Evolutionary conservation across 1,140 invertebrate genomes (phyloP).

Genomic region (Luehdorfia chinensis): DNA sequence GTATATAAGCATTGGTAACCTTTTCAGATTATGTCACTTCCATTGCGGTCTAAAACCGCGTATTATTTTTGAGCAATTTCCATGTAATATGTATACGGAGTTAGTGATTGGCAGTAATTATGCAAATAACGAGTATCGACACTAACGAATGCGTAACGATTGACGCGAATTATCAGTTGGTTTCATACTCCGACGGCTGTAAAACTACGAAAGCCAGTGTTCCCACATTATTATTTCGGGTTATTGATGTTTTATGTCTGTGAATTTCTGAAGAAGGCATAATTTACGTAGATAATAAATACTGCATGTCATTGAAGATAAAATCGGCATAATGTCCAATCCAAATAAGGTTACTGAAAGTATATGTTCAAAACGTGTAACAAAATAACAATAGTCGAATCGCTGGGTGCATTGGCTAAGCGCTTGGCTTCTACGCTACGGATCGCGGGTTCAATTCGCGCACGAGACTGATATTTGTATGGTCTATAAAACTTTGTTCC

Average conservation of each 20-base stretch:
- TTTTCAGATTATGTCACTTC: no score
- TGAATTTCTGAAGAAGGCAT: neutral
- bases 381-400: no score
- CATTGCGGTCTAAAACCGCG: neutral
- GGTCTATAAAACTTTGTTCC: no score
- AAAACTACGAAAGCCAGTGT: neutral
- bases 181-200: neutral
- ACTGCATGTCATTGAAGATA: neutral
- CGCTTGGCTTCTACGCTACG: no score
- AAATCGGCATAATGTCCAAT: neutral
- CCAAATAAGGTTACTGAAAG: no score
- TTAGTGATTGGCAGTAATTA: slow-evolving; percentile 61
- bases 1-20: no score
- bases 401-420: no score
- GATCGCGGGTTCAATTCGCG: no score
- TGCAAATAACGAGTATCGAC: slow-evolving; percentile 50
- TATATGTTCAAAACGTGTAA: no score
- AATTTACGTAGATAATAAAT: no score
- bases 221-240: neutral
- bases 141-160: slow-evolving; percentile 42
- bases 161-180: slow-evolving; percentile 42
- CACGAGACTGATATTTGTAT: no score
- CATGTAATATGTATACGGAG: slow-evolving; percentile 34
- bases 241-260: neutral
- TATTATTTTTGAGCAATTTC: slow-evolving; percentile 26